These are phyloP conservation scores for Gadus chalcogrammus DNA, from an alignment of 2,113 vertebrate genomes.

Conservation along the genomic window DNA sequence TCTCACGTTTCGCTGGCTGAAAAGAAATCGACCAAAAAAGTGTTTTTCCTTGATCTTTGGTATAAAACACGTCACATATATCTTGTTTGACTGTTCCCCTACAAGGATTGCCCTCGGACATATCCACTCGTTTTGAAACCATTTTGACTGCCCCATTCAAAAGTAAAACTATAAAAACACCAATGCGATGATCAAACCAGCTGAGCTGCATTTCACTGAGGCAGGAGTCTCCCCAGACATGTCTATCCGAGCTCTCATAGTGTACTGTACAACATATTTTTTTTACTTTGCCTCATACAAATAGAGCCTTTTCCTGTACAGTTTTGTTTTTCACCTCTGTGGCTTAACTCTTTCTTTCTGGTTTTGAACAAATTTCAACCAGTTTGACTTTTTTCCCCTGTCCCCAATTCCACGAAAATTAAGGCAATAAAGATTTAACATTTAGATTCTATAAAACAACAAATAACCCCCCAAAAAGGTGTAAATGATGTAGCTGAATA, in stretches of 20 bases:
- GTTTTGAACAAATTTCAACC: constrained; percentile 65
- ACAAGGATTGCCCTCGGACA: constrained; percentile 90
- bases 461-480: constrained; percentile 75
- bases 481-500: constrained; percentile 86
- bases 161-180: constrained; percentile 61
- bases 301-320: constrained; percentile 88
- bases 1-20: neutral
- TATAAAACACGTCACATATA: constrained; percentile 97
- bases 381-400: constrained; percentile 54
- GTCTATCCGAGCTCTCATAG: constrained; percentile 73
- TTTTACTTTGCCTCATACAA: constrained; percentile 91
- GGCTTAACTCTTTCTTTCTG: constrained; percentile 55
- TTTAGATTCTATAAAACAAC: constrained; percentile 87
- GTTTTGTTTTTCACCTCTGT: constrained; percentile 75
- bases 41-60: constrained; percentile 94
- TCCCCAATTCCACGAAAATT: constrained; percentile 92
- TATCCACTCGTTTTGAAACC: constrained; percentile 77
- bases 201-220: constrained; percentile 83
- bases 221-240: constrained; percentile 48
- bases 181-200: constrained; percentile 84
- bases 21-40: constrained; percentile 54
- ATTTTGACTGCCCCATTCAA: constrained; percentile 67
- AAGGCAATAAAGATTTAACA: constrained; percentile 99
- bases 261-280: constrained; percentile 83
- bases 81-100: constrained; percentile 93